Evolutionary conservation across 2,888 invertebrate genomes (phyloP).

Genomic region (Nomada ferruginata): DNA sequence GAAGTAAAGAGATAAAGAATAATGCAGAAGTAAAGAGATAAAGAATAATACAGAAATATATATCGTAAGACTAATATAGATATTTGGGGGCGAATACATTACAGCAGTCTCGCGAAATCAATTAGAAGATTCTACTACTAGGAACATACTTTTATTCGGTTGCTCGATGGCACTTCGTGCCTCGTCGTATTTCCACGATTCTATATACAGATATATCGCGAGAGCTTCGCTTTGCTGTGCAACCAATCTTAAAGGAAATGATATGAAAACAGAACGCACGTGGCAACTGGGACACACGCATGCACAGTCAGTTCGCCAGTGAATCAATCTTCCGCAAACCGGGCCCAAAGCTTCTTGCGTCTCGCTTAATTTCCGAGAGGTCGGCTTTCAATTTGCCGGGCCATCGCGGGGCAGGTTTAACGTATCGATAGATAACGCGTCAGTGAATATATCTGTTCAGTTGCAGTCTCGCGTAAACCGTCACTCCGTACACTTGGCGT

Average conservation of each 20-base stretch:
- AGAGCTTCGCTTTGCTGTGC: background rate
- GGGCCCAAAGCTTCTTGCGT: background rate
- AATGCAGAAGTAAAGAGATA: no score
- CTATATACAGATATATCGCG: background rate
- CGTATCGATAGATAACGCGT: slow-evolving; percentile 43
- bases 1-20: no score
- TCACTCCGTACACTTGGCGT: slow-evolving; percentile 49
- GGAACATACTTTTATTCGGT: background rate
- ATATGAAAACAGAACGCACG: background rate
- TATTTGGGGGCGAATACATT: no score
- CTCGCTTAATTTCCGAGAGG: background rate
- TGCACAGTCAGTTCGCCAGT: background rate
- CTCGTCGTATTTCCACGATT: no score
- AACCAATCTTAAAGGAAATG: background rate
- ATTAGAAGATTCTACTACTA: no score
- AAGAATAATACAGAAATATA: no score
- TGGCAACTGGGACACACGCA: background rate
- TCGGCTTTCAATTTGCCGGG: slow-evolving; percentile 28
- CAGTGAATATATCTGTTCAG: slow-evolving; percentile 36
- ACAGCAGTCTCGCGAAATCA: no score
- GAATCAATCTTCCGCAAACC: slow-evolving; percentile 14
- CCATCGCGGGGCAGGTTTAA: slow-evolving; percentile 29
- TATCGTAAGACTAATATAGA: no score
- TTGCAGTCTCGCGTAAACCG: slow-evolving; percentile 20
- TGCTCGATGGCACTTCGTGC: background rate